phyloP scores from a whole-genome alignment of 2,888 invertebrate genomes.

The Spilosoma lubricipeda region DNA sequence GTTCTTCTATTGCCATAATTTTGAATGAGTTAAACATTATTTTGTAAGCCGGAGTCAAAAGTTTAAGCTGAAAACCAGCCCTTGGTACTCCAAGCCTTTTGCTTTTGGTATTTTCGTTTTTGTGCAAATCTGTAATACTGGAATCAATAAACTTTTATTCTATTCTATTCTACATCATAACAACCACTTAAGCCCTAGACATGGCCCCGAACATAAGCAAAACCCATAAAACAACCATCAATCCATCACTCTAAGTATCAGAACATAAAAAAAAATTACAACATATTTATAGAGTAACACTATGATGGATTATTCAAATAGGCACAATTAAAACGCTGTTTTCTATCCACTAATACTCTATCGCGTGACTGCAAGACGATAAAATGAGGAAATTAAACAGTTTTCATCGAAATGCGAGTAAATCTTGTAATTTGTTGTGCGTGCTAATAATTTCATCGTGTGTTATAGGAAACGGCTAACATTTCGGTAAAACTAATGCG shows the following conservation, averaged over 20 bases:
- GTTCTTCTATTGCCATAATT: too few species aligned
- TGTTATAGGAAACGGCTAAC: neutral
- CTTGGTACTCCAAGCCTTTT: too few species aligned
- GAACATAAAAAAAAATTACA: neutral
- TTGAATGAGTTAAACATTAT: too few species aligned
- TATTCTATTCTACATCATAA: neutral
- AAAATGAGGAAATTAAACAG: slow-evolving; percentile 28
- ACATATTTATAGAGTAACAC: neutral
- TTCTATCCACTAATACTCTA: neutral
- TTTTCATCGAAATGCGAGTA: slow-evolving; percentile 14
- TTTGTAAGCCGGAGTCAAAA: too few species aligned
- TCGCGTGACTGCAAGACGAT: slow-evolving; percentile 38
- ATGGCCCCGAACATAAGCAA: too few species aligned
- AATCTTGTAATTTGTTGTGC: slow-evolving; percentile 21
- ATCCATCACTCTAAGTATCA: neutral
- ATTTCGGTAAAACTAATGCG: neutral
- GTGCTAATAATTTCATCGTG: neutral
- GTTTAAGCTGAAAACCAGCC: too few species aligned
- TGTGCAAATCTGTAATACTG: too few species aligned
- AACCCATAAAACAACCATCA: neutral
- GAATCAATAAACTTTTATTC: too few species aligned
- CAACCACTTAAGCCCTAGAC: neutral
- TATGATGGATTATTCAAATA: neutral
- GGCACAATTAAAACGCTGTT: neutral
- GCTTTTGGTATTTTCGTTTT: too few species aligned